phyloP scores from a whole-genome alignment of 2,113 vertebrate species.

The Istiophorus platypterus region DNA sequence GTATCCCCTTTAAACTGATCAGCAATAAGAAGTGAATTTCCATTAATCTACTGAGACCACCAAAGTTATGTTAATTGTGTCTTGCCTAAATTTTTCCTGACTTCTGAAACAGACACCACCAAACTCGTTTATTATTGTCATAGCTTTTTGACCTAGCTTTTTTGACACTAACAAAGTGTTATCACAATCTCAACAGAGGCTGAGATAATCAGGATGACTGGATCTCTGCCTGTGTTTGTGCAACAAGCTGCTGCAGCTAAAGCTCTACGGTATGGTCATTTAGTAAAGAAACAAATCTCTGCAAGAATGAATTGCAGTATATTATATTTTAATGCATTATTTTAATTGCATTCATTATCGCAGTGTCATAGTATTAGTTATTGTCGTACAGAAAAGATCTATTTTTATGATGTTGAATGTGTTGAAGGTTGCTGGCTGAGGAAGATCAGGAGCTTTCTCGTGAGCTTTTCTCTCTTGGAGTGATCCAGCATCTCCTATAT shows the following conservation, averaged over 20 bases:
- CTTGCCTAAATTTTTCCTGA: not conserved
- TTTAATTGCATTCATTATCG: not conserved
- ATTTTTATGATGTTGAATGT: not conserved
- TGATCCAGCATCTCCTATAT: slow-evolving; percentile 83
- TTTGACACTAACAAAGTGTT: not conserved
- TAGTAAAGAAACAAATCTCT: not conserved
- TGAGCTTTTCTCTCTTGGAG: slow-evolving; percentile 85
- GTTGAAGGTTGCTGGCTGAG: slow-evolving; percentile 83
- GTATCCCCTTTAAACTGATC: not conserved
- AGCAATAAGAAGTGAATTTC: not conserved
- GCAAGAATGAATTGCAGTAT: not conserved
- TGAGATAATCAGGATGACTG: slow-evolving; percentile 45
- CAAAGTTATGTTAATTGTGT: not conserved
- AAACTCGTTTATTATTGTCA: not conserved
- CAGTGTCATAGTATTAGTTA: not conserved
- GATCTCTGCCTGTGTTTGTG: slow-evolving; percentile 76
- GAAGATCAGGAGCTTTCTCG: slow-evolving; percentile 75
- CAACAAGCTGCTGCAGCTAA: slow-evolving; percentile 90
- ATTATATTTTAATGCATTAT: no score
- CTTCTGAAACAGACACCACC: not conserved
- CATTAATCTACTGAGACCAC: not conserved
- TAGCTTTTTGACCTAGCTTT: not conserved
- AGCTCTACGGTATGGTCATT: slow-evolving; percentile 78
- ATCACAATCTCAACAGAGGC: slow-evolving; percentile 31
- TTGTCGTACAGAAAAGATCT: not conserved